These are phyloP conservation scores for Yoshiicerus persimilis DNA, from an alignment of 1,140 invertebrate genomes.

Conservation along the genomic window DNA sequence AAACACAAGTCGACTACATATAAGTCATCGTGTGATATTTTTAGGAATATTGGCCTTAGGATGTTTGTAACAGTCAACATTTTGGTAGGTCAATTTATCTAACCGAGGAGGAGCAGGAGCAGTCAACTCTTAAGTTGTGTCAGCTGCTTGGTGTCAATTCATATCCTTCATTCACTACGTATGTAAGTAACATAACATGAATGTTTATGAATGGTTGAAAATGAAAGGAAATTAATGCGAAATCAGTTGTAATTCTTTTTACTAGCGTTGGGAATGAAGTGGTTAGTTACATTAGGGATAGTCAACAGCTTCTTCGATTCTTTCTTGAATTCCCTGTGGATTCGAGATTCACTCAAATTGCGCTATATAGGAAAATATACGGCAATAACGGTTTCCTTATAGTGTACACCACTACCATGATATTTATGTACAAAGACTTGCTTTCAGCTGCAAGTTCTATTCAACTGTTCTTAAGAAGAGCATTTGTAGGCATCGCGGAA, in stretches of 20 bases:
- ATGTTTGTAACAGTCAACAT: background rate
- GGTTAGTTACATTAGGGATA: background rate
- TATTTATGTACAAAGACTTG: background rate
- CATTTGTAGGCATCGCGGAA: background rate
- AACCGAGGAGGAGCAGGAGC: background rate
- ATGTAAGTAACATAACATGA: background rate
- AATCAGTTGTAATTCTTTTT: background rate
- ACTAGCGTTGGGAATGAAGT: slow-evolving; percentile 1
- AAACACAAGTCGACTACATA: background rate
- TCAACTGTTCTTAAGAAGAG: background rate
- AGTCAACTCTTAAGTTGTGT: background rate
- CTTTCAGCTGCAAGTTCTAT: background rate
- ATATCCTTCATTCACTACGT: background rate
- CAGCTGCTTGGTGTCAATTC: background rate
- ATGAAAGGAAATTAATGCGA: background rate
- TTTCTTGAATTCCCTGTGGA: slow-evolving; percentile 21
- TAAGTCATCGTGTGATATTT: background rate
- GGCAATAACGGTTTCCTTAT: background rate
- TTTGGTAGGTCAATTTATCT: background rate
- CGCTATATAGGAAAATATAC: background rate
- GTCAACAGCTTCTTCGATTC: slow-evolving; percentile 24
- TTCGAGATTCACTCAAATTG: slow-evolving; percentile 18
- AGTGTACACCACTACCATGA: no score
- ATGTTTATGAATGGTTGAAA: background rate
- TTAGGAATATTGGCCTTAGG: background rate